Percentiles rank a stretch among this genome's conserved stretches.
Evolutionary conservation across 2,888 invertebrate genomes (phyloP).

Genomic region (Cataglyphis albicans): DNA sequence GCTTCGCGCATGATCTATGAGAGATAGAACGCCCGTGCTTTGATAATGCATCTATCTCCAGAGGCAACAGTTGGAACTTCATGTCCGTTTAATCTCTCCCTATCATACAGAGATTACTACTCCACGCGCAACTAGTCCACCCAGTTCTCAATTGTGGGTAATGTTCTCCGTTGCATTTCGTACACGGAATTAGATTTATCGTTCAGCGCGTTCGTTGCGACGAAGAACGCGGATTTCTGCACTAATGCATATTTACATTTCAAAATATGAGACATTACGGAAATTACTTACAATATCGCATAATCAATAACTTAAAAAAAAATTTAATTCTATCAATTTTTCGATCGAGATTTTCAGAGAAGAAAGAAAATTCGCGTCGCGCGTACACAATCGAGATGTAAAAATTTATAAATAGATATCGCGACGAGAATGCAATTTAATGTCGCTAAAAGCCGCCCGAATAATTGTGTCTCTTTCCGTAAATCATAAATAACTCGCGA

Average conservation of each 20-base stretch:
- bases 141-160: constrained; percentile 29
- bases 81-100: constrained; percentile 52
- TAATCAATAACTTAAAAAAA: background rate
- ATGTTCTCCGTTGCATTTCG: constrained; percentile 36
- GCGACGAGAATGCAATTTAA: background rate
- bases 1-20: constrained; percentile 37
- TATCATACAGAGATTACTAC: constrained; percentile 53
- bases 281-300: background rate
- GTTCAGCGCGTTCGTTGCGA: constrained; percentile 34
- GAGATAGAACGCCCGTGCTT: constrained; percentile 33
- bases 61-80: constrained; percentile 59
- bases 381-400: background rate
- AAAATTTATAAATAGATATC: background rate
- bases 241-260: constrained; percentile 19
- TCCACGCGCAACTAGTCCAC: constrained; percentile 21
- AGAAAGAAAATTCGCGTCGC: background rate
- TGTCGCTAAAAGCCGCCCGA: background rate
- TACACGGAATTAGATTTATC: constrained; percentile 49
- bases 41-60: constrained; percentile 58
- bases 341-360: background rate
- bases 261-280: background rate
- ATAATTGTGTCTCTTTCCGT: background rate
- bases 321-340: background rate
- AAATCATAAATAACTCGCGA: constrained; percentile 10
- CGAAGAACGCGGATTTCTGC: constrained; percentile 1